phyloP scores from a whole-genome alignment of 2,888 invertebrate genomes.

The Pristionchus arcanus region DNA sequence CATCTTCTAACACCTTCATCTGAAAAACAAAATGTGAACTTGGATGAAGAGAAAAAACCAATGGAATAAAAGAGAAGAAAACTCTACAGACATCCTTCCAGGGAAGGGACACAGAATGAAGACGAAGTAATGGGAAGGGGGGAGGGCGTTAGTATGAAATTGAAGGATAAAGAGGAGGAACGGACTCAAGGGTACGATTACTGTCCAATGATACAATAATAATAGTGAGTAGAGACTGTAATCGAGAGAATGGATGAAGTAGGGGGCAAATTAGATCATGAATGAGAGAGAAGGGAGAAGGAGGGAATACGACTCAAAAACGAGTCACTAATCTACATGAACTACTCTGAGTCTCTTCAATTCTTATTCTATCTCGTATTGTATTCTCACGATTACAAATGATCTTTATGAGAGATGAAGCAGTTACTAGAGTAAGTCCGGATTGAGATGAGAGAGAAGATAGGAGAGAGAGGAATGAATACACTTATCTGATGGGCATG shows the following conservation, averaged over 20 bases:
- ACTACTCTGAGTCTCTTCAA: not conserved
- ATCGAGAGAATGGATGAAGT: not conserved
- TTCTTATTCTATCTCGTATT: not conserved
- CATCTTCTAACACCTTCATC: slow-evolving; percentile 45
- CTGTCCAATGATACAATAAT: slow-evolving; percentile 20
- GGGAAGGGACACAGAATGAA: not conserved
- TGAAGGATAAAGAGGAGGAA: not conserved
- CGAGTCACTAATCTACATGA: not conserved
- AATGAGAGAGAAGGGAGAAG: not conserved
- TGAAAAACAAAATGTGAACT: not conserved
- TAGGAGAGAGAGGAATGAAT: not conserved
- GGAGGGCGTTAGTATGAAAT: not conserved
- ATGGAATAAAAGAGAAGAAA: not conserved
- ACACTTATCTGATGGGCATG: not conserved
- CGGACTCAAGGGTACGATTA: slow-evolving; percentile 13
- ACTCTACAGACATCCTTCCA: not conserved
- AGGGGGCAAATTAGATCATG: slow-evolving; percentile 44
- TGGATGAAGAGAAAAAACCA: not conserved
- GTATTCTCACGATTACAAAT: not conserved
- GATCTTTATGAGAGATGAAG: not conserved
- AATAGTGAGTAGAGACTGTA: slow-evolving; percentile 16
- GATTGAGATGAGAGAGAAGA: slow-evolving; percentile 31
- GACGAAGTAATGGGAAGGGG: not conserved
- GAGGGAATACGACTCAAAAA: not conserved
- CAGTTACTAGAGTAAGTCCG: slow-evolving; percentile 4